Evolutionary conservation across 2,797 vertebrate species (phyloP).

Genomic region (Rhinatrema bivittatum): DNA sequence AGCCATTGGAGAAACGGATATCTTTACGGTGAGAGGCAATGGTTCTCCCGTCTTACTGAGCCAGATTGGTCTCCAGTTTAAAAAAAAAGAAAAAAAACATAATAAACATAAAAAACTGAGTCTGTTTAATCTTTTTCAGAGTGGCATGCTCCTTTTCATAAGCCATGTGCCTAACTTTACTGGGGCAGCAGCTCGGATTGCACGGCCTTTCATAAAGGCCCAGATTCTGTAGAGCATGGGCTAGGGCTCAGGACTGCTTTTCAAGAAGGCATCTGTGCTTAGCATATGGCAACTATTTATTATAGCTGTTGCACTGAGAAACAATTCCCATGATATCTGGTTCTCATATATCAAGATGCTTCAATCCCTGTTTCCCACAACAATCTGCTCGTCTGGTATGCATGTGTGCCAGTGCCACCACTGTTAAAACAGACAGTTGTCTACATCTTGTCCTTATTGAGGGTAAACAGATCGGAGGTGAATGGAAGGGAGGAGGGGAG

Average conservation of each 20-base stretch:
- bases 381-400: conserved; percentile 53
- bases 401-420: conserved; percentile 45
- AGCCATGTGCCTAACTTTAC: conserved; percentile 24
- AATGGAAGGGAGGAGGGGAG: conserved; percentile 47
- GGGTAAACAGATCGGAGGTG: conserved; percentile 56
- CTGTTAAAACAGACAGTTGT: conserved; percentile 48
- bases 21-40: no score
- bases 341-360: conserved; percentile 58
- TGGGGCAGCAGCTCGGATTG: conserved; percentile 28
- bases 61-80: conserved; percentile 7
- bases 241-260: conserved; percentile 43
- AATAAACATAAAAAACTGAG: conserved; percentile 9
- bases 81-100: conserved; percentile 4
- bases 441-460: conserved; percentile 54
- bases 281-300: conserved; percentile 67
- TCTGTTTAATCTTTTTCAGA: background rate
- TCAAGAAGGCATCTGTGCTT: conserved; percentile 60
- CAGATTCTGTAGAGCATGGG: conserved; percentile 38
- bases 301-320: conserved; percentile 58
- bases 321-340: conserved; percentile 60
- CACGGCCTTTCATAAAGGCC: conserved; percentile 32
- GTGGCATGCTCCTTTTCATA: conserved; percentile 3
- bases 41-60: background rate
- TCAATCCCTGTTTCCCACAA: conserved; percentile 54
- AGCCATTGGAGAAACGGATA: no score